Conservation (phyloP, 1,140 invertebrate species). For the Hestina assimilis region DNA sequence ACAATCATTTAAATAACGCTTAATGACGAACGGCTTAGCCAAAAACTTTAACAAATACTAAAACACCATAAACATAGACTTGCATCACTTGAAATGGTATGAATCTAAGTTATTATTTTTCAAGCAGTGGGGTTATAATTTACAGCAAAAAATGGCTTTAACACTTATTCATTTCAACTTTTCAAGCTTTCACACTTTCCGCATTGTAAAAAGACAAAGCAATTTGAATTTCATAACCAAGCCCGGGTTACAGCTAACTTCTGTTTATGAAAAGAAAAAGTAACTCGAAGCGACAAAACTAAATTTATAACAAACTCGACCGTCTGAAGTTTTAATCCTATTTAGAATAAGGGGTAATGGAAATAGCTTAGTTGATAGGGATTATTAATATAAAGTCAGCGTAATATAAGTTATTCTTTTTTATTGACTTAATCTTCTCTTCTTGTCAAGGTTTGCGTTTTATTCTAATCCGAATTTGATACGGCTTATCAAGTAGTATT, state of each 20-base stretch:
- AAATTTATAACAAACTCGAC: conserved; percentile 27
- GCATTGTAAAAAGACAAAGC: conserved; percentile 26
- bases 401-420: neutral
- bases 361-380: conserved; percentile 20
- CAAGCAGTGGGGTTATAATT: conserved; percentile 16
- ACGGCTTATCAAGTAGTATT: no score
- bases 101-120: conserved; percentile 7
- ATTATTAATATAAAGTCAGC: conserved; percentile 12
- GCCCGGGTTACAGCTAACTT: conserved; percentile 18
- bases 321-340: conserved; percentile 22
- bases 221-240: conserved; percentile 26
- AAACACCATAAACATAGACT: neutral
- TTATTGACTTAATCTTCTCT: neutral
- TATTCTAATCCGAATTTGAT: no score
- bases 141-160: conserved; percentile 21
- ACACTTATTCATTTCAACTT: conserved; percentile 25
- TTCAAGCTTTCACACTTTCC: conserved; percentile 22
- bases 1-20: no score
- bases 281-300: conserved; percentile 12
- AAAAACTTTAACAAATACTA: neutral
- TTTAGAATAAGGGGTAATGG: conserved; percentile 21
- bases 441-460: neutral
- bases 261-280: conserved; percentile 24
- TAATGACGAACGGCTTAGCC: no score
- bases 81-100: neutral